These are phyloP conservation scores for Harpagifer antarcticus DNA, from an alignment of 2,797 vertebrate genomes.

Conservation along the genomic window DNA sequence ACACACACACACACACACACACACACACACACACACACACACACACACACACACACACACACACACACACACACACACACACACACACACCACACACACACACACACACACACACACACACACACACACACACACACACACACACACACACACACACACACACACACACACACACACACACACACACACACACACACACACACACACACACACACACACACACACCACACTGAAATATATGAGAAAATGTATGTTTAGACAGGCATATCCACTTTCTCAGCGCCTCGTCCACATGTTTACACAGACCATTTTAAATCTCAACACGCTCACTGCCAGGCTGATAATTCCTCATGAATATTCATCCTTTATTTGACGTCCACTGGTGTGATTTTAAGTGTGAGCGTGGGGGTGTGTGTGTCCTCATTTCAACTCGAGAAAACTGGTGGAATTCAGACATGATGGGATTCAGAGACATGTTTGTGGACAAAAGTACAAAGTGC, in stretches of 20 bases:
- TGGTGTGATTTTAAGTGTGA: slow-evolving; percentile 37
- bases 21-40: no score
- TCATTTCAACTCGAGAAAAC: slow-evolving; percentile 47
- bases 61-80: slow-evolving; percentile 5
- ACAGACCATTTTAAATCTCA: slow-evolving; percentile 30
- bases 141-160: no score
- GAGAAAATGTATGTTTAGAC: no score
- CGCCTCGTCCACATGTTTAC: slow-evolving; percentile 26
- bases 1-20: no score
- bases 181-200: no score
- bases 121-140: no score
- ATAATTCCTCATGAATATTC: slow-evolving; percentile 66
- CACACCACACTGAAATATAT: no score
- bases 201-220: no score
- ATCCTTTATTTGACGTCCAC: slow-evolving; percentile 45
- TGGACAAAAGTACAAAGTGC: slow-evolving; percentile 10
- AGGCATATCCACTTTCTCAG: background rate
- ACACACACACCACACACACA: slow-evolving; percentile 11
- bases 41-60: no score
- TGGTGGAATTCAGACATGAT: slow-evolving; percentile 39
- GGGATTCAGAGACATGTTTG: slow-evolving; percentile 36
- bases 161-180: no score
- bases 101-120: no score
- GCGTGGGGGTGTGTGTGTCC: slow-evolving; percentile 44
- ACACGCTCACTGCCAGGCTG: slow-evolving; percentile 37